Evolutionary conservation across 1,140 invertebrate genomes (phyloP).

Genomic region (Whitmania pigra): DNA sequence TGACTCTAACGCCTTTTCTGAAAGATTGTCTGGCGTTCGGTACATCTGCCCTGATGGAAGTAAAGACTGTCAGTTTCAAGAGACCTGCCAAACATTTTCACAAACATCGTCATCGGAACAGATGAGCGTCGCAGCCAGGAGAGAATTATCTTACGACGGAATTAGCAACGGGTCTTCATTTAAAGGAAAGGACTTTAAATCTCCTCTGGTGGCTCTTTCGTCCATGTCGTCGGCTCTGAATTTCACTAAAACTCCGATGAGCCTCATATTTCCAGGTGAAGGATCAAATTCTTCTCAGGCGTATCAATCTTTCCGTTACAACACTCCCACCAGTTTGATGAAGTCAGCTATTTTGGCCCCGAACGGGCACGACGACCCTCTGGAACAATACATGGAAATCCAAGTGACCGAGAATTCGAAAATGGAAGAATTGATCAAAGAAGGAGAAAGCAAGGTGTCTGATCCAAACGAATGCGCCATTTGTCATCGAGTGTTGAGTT

Average conservation of each 20-base stretch:
- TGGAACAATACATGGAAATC: slow-evolving; percentile 67
- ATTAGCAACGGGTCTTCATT: neutral
- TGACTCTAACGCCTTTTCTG: too few species aligned
- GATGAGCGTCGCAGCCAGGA: too few species aligned
- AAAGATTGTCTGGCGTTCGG: too few species aligned
- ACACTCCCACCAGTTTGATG: slow-evolving; percentile 25
- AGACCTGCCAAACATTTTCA: too few species aligned
- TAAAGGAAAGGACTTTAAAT: neutral
- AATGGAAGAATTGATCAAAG: slow-evolving; percentile 84
- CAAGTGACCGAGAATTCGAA: slow-evolving; percentile 88
- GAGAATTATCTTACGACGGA: too few species aligned
- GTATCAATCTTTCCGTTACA: neutral
- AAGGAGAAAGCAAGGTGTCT: slow-evolving; percentile 84
- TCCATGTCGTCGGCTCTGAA: slow-evolving; percentile 16
- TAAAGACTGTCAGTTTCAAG: too few species aligned
- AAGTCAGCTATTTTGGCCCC: slow-evolving; percentile 32
- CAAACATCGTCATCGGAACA: too few species aligned
- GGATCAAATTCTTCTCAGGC: neutral
- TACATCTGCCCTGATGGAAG: too few species aligned
- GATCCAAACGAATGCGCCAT: slow-evolving; percentile 96
- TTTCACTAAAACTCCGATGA: slow-evolving; percentile 7
- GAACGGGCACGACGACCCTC: slow-evolving; percentile 54
- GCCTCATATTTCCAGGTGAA: slow-evolving; percentile 11
- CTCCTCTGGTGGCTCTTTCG: slow-evolving; percentile 10
- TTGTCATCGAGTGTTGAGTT: slow-evolving; percentile 87